Base-by-base conservation (phyloP, 2,888 invertebrate genomes). In the Ormyrus pomaceus region DNA sequence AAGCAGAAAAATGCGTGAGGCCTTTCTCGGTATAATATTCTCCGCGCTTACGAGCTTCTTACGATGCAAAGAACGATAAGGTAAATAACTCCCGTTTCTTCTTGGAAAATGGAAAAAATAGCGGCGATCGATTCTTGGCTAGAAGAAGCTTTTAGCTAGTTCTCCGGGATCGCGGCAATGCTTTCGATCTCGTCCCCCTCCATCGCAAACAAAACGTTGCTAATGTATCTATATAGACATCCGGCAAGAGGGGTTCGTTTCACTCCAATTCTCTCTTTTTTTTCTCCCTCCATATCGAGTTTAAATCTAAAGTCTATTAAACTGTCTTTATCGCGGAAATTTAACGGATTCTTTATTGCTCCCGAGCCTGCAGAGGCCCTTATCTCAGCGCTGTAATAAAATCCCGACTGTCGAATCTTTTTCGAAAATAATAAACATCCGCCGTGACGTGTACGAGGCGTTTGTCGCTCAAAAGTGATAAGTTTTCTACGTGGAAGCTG, bases 191-290 rank as follows among this genome's bases (percentile, higher is more conserved):
- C 34, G 53, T 51, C 46, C 34, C 11, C 13, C 50, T 34, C 10
- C 8, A 10, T 48, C 10, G 88, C 89, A 89, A 89, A 89, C 89
- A 89, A 89, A 89, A 89, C 88, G 86, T 87, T 86, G 87, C 87
- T 88, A 87, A 88, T 87, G 88, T 86, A 87, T 84, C 84, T 81
- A 83, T 81, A 51, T 19, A 62, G 55, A 64, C 46, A 53, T 48
- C 48, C 59, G 53, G 46, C 55, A 34, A 34, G 46, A 56, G 58
- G 58, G 48, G 70, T 7, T 59, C 55, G 34, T 59, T 61, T 68
- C 34, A 34, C 2, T 34, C 34, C 34, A 34, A 34, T 34, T 34
- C 34, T 34, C 34, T 34, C 0, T 34, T 34, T 34, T 34, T 34
- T 34, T 34, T 58, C 75, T 76, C 68, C 75, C 46, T 46, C 55